phyloP scores from a whole-genome alignment of 2,113 vertebrate genomes.

The Oenanthe oenanthe region DNA sequence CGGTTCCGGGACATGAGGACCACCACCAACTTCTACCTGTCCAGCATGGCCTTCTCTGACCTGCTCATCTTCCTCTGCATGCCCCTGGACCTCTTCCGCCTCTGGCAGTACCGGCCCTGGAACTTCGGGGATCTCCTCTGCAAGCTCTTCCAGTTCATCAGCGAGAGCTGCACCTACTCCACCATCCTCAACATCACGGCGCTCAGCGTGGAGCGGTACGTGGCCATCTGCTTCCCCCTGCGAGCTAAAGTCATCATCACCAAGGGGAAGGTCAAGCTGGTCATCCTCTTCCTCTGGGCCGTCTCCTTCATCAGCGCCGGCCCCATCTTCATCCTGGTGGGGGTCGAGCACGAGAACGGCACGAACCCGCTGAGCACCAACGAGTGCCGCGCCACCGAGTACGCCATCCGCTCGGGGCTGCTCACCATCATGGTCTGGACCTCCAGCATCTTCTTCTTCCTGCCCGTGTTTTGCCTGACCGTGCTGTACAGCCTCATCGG shows the following conservation, averaged over 20 bases:
- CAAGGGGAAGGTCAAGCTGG: conserved; percentile 87
- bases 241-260: conserved; percentile 93
- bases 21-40: conserved; percentile 95
- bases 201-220: conserved; percentile 93
- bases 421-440: conserved; percentile 96
- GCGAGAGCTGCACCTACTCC: conserved; percentile 95
- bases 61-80: conserved; percentile 95
- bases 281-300: conserved; percentile 91
- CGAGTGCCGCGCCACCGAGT: conserved; percentile 93
- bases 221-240: conserved; percentile 94
- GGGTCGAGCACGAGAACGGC: conserved; percentile 88
- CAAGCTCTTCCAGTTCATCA: conserved; percentile 96
- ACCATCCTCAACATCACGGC: conserved; percentile 96
- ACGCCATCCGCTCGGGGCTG: conserved; percentile 90
- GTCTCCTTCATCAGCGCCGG: conserved; percentile 89
- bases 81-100: conserved; percentile 93
- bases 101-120: conserved; percentile 97
- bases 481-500: conserved; percentile 96
- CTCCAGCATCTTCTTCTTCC: conserved; percentile 93
- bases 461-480: conserved; percentile 94
- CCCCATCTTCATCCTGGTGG: conserved; percentile 93
- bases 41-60: conserved; percentile 97
- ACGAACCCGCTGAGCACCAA: conserved; percentile 82
- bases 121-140: conserved; percentile 90
- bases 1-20: conserved; percentile 93